Evolutionary conservation across 2,888 invertebrate genomes (phyloP), one percentile per base, ranked within the genome.

Genomic region (Drosophila tripunctata): DNA sequence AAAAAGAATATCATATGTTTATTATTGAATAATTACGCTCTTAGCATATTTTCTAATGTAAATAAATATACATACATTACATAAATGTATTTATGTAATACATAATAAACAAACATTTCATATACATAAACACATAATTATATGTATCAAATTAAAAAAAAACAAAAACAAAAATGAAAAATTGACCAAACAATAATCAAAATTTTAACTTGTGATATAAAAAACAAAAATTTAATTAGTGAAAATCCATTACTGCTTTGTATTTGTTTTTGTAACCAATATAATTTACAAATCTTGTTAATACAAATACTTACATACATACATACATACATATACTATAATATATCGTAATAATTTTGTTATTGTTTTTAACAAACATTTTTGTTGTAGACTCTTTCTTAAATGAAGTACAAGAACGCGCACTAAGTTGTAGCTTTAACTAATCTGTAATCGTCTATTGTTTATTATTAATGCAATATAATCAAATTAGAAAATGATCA

Each of bases 131-230:
- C 36, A 69, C 45, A 67, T 15, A 51, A 17, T 48, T 15, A 45
- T 38, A 30, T 30, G 40, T 14, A 54, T 65, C 56, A 51, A 44
- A 58, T 55, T 44, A 22, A 66, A 58, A 30, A 66, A 57, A 78
- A 21, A 19, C 48, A 64, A 67, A 60, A 33, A 15, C 57, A 44
- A 57, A 60, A 62, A 63, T 31, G 12, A 68, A 70, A 76, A 77
- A 85, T 78, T 81, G 87, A 89, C 87, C 89, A 89, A 89, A 85
- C 89, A 87, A 88, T 88, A 89, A 89, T 89, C 90, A 89, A 89
- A 89, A 89, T 87, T 89, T 87, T 87, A 86, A 89, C 88, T 88
- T 89, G 89, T 89, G 89, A 89, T 89, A 81, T 87, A 84, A 78
- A 76, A 69, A 67, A 44, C 52, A 56, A 58, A 67, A 84, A 78